phyloP scores from a whole-genome alignment of 30 jellyfish, hydroid and myxozoan species.

The Hydra vulgaris region DNA sequence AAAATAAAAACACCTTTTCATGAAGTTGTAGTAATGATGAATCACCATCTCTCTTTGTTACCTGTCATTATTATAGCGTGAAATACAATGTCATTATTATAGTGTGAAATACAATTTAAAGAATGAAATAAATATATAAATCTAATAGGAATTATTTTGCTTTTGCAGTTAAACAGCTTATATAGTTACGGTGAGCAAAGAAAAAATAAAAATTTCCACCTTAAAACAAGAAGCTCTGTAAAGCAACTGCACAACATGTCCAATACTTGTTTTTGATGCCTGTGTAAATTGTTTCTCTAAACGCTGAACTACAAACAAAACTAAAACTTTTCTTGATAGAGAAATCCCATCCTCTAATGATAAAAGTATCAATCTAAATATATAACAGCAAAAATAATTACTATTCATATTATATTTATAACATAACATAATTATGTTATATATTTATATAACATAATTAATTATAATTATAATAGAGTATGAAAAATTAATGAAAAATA shows the following conservation, averaged over 20 bases:
- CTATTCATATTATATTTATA: too few species aligned
- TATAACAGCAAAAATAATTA: not conserved
- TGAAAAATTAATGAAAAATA: not conserved
- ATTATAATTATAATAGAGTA: too few species aligned
- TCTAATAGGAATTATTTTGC: too few species aligned
- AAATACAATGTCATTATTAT: too few species aligned
- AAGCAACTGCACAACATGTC: slow-evolving; percentile 94
- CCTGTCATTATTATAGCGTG: slow-evolving; percentile 55
- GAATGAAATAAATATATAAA: not conserved
- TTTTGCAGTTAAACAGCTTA: too few species aligned
- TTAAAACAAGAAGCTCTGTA: slow-evolving; percentile 95
- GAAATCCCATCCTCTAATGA: slow-evolving; percentile 91
- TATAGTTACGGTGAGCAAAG: too few species aligned
- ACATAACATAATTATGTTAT: too few species aligned
- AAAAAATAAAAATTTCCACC: too few species aligned
- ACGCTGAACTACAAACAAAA: slow-evolving; percentile 85
- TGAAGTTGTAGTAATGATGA: slow-evolving; percentile 90
- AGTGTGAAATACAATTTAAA: too few species aligned
- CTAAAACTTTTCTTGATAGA: slow-evolving; percentile 83
- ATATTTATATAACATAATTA: too few species aligned
- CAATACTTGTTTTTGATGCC: slow-evolving; percentile 98
- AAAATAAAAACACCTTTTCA: slow-evolving; percentile 42
- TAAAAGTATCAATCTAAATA: slow-evolving; percentile 41
- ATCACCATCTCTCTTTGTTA: slow-evolving; percentile 83
- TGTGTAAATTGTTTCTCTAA: slow-evolving; percentile 72